Conservation (phyloP, 2,888 invertebrate genomes). For the Apamea crenata region DNA sequence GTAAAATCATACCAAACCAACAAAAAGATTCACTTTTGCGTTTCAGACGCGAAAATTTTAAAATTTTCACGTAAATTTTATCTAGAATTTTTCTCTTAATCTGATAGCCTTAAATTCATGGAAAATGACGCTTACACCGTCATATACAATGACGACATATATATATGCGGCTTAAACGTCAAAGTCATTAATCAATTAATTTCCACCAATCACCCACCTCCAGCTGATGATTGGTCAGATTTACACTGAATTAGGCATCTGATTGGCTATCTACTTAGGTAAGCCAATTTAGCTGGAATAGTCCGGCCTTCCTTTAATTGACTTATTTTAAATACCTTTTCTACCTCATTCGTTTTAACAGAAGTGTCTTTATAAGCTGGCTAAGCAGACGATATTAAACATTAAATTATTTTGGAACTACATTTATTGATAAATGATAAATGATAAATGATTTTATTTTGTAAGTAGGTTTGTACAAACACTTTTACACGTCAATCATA, state of each 20-base stretch:
- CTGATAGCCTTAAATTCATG: slow-evolving; percentile 18
- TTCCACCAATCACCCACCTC: slow-evolving; percentile 18
- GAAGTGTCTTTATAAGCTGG: background rate
- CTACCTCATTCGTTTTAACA: background rate
- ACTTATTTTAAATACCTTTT: background rate
- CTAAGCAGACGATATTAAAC: background rate
- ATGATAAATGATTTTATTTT: too few species aligned
- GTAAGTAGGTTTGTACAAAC: too few species aligned
- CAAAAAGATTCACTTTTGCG: background rate
- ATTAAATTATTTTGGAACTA: background rate
- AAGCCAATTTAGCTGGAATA: background rate
- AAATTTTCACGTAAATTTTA: slow-evolving; percentile 8
- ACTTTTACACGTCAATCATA: too few species aligned
- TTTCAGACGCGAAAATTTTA: background rate
- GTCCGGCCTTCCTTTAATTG: background rate
- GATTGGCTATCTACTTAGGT: slow-evolving; percentile 24
- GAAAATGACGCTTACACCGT: slow-evolving; percentile 20
- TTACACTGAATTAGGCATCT: background rate
- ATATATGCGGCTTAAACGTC: background rate
- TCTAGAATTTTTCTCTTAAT: background rate
- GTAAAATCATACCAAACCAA: background rate
- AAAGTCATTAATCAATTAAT: slow-evolving; percentile 27
- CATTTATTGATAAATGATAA: too few species aligned
- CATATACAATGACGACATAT: background rate
- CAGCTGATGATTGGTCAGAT: slow-evolving; percentile 15